These are phyloP conservation scores for Epinotia demarniana DNA, from an alignment of 2,888 invertebrate genomes.

Conservation along the genomic window DNA sequence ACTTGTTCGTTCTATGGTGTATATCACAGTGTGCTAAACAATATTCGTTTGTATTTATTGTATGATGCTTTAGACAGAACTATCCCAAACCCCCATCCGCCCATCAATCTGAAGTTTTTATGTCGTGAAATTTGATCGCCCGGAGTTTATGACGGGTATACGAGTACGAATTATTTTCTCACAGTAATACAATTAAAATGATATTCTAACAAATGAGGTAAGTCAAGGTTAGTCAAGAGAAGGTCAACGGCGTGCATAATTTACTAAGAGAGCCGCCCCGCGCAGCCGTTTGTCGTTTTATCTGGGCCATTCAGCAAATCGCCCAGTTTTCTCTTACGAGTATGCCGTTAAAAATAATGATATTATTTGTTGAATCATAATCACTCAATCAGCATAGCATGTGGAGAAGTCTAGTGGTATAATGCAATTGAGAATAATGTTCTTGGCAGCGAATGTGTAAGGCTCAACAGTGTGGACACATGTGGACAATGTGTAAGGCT, in stretches of 20 bases:
- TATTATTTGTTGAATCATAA: not conserved
- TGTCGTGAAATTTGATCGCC: not conserved
- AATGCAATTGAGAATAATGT: too few relatives aligned
- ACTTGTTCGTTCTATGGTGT: not conserved
- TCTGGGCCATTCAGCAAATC: conserved; percentile 34
- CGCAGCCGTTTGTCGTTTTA: conserved; percentile 45
- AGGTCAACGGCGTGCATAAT: conserved; percentile 70
- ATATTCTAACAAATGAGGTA: conserved; percentile 64
- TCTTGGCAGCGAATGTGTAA: too few relatives aligned
- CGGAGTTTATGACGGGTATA: conserved; percentile 1
- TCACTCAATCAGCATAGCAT: not conserved
- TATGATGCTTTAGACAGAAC: not conserved
- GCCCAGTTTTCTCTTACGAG: conserved; percentile 13
- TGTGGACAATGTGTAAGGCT: too few relatives aligned
- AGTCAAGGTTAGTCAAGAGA: conserved; percentile 72
- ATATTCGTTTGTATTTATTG: too few relatives aligned
- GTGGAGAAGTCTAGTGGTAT: too few relatives aligned
- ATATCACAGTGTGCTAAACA: not conserved
- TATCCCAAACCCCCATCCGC: not conserved
- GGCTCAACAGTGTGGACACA: too few relatives aligned
- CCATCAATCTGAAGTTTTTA: conserved; percentile 1
- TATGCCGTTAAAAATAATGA: not conserved
- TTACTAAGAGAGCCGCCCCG: conserved; percentile 58
- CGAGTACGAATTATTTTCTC: conserved; percentile 1
- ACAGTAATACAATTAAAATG: not conserved